Evolutionary conservation across 2,888 invertebrate genomes (phyloP), one percentile per base, ranked within the genome.

Genomic region (Chrysodeixis includens): DNA sequence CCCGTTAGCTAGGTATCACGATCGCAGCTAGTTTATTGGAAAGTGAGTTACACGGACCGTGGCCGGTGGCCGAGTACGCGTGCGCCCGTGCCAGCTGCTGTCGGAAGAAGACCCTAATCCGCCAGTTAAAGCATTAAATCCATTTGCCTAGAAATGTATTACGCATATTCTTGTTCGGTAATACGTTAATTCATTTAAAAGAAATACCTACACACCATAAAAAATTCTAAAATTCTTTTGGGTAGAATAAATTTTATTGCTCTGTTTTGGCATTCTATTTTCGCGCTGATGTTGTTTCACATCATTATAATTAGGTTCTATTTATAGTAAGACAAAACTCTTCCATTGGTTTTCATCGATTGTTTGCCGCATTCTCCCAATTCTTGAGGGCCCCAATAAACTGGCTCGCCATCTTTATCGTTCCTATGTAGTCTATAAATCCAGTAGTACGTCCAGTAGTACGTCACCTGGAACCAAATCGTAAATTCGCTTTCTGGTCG

Each of bases 1-100:
- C 92, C 94, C 93, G 94, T 93, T 94, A 93, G 90, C 86, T 88
- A 88, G 92, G 90, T 92, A 92, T 92, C 92, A 90, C 91, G 91
- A 92, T 88, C 87, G 88, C 81, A 86, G 90, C 90, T 90, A 88
- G 91, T 90, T 92, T 90, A 93, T 93, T 93, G 93, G 93, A 93
- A 93, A 94, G 93, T 91, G 88, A 92, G 90, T 86, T 89, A 90
- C 88, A 82, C 85, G 87, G 88, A 86, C 88, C 89, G 89, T 90
- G 81, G 88, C 86, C 84, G 82, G 88, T 85, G 84, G 85, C 83
- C 85, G 83, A 79, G 84, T 82, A 81, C 81, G 85, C 85, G 83
- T 81, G 81, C 85, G 78, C 76, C 68, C 53, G 71, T 71, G 79
- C 63, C 58, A 53, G 63, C 66, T 74, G 75, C 85, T 87, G 84